Evolutionary conservation across 2,888 invertebrate genomes (phyloP).

Genomic region (Sthenelais limicola): DNA sequence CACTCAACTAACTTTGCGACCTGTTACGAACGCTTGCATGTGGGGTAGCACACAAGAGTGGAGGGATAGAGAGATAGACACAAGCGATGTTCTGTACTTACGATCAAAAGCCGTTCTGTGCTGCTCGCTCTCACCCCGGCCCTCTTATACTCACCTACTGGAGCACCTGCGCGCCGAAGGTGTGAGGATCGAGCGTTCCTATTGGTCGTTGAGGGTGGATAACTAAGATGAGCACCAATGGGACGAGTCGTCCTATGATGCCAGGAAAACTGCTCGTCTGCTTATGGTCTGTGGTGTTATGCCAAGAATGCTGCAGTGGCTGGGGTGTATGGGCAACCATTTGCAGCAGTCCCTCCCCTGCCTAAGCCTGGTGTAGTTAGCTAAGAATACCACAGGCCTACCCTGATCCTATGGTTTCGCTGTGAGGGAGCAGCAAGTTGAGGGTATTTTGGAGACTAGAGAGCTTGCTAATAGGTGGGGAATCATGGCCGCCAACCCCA

Average conservation of each 20-base stretch:
- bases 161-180: neutral
- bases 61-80: too few relatives aligned
- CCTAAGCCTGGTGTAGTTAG: conserved; percentile 16
- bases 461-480: too few relatives aligned
- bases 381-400: conserved; percentile 23
- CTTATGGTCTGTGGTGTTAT: conserved; percentile 37
- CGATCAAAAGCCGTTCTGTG: conserved; percentile 50
- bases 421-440: too few relatives aligned
- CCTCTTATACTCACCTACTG: conserved; percentile 27
- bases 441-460: conserved; percentile 1
- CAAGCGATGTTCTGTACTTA: conserved; percentile 41
- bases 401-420: too few relatives aligned
- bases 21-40: conserved; percentile 22
- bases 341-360: conserved; percentile 3
- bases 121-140: neutral
- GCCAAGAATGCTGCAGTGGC: conserved; percentile 28
- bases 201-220: conserved; percentile 25
- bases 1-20: conserved; percentile 3
- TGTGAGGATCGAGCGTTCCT: neutral
- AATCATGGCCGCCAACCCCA: too few relatives aligned
- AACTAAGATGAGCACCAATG: conserved; percentile 16
- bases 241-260: neutral
- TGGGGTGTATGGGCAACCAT: conserved; percentile 5
- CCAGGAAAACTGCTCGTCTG: conserved; percentile 5
- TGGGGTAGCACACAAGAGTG: conserved; percentile 21